A percentile compares a stretch with the other conserved stretches of the same genome.
Evolutionary conservation across 2,888 invertebrate genomes (phyloP).

Genomic region (Hyposoter didymator): DNA sequence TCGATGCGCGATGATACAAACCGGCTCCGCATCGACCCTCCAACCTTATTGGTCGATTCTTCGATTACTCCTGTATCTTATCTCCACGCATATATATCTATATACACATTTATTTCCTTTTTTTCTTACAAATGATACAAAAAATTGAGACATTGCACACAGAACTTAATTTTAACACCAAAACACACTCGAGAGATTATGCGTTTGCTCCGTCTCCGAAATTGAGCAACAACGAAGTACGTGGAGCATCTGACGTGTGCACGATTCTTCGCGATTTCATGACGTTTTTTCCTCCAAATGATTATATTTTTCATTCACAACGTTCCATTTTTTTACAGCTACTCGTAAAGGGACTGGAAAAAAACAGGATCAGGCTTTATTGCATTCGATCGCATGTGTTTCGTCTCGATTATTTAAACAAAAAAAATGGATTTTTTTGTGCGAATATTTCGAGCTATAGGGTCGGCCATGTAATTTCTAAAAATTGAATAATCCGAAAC

Average conservation of each 20-base stretch:
- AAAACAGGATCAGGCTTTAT: too few species aligned
- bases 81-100: not conserved
- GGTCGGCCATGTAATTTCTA: not conserved
- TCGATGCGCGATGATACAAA: slow-evolving; percentile 16
- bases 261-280: not conserved
- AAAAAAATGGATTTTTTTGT: not conserved
- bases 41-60: slow-evolving; percentile 22
- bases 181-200: not conserved
- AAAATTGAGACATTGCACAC: slow-evolving; percentile 11
- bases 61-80: slow-evolving; percentile 8
- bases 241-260: not conserved
- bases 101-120: not conserved
- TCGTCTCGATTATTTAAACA: too few species aligned
- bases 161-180: not conserved
- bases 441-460: not conserved
- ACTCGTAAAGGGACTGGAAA: not conserved
- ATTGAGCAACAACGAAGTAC: not conserved
- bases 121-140: not conserved
- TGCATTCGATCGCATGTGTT: too few species aligned
- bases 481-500: not conserved
- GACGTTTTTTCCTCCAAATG: not conserved
- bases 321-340: not conserved
- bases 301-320: not conserved
- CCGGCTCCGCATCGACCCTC: slow-evolving; percentile 1
- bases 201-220: not conserved